Evolutionary conservation across 2,113 vertebrate genomes (phyloP).

Genomic region (Anhinga rufa): DNA sequence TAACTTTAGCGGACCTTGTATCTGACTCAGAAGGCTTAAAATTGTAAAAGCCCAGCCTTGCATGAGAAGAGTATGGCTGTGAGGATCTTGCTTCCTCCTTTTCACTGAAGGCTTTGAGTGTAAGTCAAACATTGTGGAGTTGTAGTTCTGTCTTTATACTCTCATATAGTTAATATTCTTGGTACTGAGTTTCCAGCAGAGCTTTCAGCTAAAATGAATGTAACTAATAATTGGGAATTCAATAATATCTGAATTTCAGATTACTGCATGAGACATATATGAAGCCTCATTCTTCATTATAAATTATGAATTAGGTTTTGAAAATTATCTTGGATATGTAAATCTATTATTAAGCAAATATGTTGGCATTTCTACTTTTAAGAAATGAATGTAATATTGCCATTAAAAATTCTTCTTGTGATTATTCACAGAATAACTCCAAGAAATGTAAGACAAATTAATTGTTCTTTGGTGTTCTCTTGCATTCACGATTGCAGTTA

Average conservation of each 20-base stretch:
- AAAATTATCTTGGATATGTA: not conserved
- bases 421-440: not conserved
- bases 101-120: not conserved
- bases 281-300: not conserved
- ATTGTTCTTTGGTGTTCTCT: not conserved
- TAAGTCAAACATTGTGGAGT: not conserved
- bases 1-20: not conserved
- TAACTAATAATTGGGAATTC: not conserved
- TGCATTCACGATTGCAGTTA: not conserved
- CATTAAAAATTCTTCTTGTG: not conserved
- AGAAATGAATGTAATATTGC: not conserved
- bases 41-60: not conserved
- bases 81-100: not conserved
- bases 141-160: not conserved
- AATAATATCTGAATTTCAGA: not conserved
- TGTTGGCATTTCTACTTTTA: not conserved
- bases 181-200: not conserved
- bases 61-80: not conserved
- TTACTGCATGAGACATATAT: not conserved
- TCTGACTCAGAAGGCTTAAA: not conserved
- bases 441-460: not conserved
- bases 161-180: not conserved
- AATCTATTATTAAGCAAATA: not conserved
- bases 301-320: slow-evolving; percentile 6
- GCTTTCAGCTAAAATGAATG: not conserved